Evolutionary conservation across 1,140 invertebrate genomes (phyloP), one percentile per base, ranked within the genome.

Genomic region (Drosophila parvula): DNA sequence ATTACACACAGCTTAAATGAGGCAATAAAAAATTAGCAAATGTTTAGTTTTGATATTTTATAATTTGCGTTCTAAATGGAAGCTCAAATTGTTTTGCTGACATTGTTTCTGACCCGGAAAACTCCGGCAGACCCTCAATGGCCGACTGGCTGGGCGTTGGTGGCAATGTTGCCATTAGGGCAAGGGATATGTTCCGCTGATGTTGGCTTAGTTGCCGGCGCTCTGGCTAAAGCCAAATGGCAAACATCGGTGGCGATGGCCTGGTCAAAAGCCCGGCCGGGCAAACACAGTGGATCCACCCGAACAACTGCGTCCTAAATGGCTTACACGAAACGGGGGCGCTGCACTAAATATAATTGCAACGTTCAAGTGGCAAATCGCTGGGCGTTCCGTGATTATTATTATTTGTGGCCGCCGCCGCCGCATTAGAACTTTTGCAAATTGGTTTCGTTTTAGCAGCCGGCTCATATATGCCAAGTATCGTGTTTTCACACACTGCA

Each of bases 341-440:
- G 12, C 43, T 41, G 27, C 62, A 61, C 80, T 64, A 57, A 83
- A 82, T 82, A 82, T 82, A 81, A 85, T 84, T 84, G 81, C 56
- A 65, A 74, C 71, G 62, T 84, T 84, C 68, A 74, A 81, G 68
- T 68, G 65, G 81, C 76, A 73, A 84, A 83, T 83, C 75, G 71
- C 82, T 62, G 77, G 56, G 47, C 63, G 70, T 81, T 65, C 53
- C 65, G 73, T 44, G 71, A 55, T 74, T 75, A 75, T 78, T 81
- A 84, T 85, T 74, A 81, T 74, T 74, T 80, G 82, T 68, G 59
- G 67, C 65, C 68, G 44, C 22, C 22, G 44, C 22, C 22, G 22
- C 44, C 53, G 68, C 68, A 71, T 81, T 85, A 77, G 56, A 75
- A 75, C 51, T 74, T 73, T 59, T 36, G 60, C 74, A 84, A 85